Base-by-base conservation (phyloP, 2,113 vertebrate genomes). In the Thinocorus orbignyianus region DNA sequence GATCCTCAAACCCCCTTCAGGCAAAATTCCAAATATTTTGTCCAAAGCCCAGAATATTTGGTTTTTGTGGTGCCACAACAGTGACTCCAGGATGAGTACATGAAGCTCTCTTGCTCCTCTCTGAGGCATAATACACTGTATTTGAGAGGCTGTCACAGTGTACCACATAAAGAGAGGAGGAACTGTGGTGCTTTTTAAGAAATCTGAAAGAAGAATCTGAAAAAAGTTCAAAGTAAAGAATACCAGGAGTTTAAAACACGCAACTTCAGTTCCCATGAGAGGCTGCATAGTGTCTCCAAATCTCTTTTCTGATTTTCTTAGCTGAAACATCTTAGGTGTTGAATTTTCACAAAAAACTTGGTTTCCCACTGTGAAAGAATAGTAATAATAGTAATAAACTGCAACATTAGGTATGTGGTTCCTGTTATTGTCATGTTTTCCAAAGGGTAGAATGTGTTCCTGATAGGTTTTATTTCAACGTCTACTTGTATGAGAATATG, bases 21-120 rank as follows among this genome's bases (percentile, higher is more conserved):
- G 69, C 64, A 90, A 86, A 89, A 93, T 83, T 88, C 81, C 3
- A 81, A 84, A 60, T 64, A 33, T 87, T 91, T 92, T 84, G 39
- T 92, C 69, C 61, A 91, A 91, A 86, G 16, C 3, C 11, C 84
- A 60, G 10, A 55, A 64, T 86, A 83, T 73, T 88, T 86, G 48
- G 89, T 17, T 83, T 95, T 92, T 86, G 42, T 79, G 65, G 24
- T 81, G 57, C 37, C 51, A 74, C n/a, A 71, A 48, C 35, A 64
- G 42, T 68, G 83, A 69, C 64, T 81, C 48, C 61, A 83, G 69
- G 39, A 92, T 25, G 74, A 64, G 46, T 83, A 86, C 49, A 19
- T 9, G 7, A 81, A 60, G 61, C 39, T 81, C 10, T 87, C 48
- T 55, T 60, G 7, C 37, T 94, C 46, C 60, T 88, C 55, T 96